Conservation (phyloP, 2,797 vertebrate species). For the Alca torda region DNA sequence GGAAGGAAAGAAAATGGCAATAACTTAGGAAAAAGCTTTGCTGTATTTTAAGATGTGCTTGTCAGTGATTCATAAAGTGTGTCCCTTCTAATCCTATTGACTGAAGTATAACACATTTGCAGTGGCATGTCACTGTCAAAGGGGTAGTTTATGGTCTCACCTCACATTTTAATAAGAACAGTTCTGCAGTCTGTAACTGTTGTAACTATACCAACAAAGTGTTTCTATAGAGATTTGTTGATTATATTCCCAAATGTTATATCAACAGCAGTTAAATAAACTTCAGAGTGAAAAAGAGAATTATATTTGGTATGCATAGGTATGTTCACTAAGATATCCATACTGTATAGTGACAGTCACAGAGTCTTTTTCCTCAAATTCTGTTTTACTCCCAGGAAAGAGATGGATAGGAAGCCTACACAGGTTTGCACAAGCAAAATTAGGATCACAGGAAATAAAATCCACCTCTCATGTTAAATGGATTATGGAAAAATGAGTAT, state of each 20-base stretch:
- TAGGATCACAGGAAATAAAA: background rate
- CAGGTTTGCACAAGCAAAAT: background rate
- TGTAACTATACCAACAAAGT: conserved; percentile 1
- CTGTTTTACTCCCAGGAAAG: background rate
- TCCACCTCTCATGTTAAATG: background rate
- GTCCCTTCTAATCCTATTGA: background rate
- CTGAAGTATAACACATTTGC: background rate
- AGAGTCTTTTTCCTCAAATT: background rate
- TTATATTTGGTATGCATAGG: background rate
- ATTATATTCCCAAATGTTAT: background rate
- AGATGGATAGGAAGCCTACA: background rate
- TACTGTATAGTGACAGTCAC: background rate
- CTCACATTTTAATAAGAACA: background rate
- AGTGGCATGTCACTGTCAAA: background rate
- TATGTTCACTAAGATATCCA: background rate
- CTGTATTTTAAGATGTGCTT: background rate
- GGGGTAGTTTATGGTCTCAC: background rate
- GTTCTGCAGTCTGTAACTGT: background rate
- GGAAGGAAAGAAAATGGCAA: background rate
- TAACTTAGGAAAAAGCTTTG: background rate
- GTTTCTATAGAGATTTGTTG: conserved; percentile 16
- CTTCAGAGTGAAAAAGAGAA: background rate
- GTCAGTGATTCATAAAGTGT: background rate
- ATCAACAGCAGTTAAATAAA: background rate
- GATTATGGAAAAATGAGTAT: background rate